Conservation (phyloP, 2,113 vertebrate species). For the Gadus macrocephalus region DNA sequence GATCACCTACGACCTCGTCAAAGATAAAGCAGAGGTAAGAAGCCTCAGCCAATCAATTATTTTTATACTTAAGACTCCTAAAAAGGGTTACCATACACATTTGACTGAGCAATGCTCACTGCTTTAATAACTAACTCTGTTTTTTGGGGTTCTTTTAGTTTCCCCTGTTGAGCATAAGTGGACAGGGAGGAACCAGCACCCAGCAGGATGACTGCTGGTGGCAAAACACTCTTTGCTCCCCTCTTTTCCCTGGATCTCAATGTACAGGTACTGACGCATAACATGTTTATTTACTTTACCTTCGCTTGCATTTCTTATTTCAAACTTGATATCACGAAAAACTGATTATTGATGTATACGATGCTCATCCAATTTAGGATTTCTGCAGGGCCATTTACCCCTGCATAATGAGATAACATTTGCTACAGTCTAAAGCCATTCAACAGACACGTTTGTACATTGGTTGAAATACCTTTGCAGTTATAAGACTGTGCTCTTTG, state of each 20-base stretch:
- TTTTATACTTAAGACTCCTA: too few relatives aligned
- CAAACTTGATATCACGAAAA: too few relatives aligned
- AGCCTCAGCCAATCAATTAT: too few relatives aligned
- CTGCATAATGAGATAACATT: not conserved
- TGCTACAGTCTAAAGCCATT: not conserved
- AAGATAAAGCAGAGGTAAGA: slow-evolving; percentile 83
- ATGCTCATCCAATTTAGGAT: too few relatives aligned
- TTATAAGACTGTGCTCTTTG: not conserved
- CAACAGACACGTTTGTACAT: not conserved
- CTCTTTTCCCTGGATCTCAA: slow-evolving; percentile 84
- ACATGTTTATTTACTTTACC: not conserved
- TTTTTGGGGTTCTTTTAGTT: slow-evolving; percentile 63
- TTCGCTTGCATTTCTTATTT: too few relatives aligned
- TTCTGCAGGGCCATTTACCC: too few relatives aligned
- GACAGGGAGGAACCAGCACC: slow-evolving; percentile 76
- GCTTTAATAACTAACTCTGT: not conserved
- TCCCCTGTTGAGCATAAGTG: slow-evolving; percentile 79
- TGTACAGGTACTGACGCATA: slow-evolving; percentile 81
- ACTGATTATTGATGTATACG: too few relatives aligned
- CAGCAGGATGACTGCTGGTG: slow-evolving; percentile 93
- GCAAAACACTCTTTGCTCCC: slow-evolving; percentile 92
- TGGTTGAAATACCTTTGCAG: not conserved
- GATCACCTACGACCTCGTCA: slow-evolving; percentile 77
- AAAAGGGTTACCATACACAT: too few relatives aligned
- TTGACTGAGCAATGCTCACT: too few relatives aligned